Evolutionary conservation across 2,797 vertebrate genomes (phyloP), one percentile per base, ranked within the genome.

Genomic region (Hydrocynus forskahlii): DNA sequence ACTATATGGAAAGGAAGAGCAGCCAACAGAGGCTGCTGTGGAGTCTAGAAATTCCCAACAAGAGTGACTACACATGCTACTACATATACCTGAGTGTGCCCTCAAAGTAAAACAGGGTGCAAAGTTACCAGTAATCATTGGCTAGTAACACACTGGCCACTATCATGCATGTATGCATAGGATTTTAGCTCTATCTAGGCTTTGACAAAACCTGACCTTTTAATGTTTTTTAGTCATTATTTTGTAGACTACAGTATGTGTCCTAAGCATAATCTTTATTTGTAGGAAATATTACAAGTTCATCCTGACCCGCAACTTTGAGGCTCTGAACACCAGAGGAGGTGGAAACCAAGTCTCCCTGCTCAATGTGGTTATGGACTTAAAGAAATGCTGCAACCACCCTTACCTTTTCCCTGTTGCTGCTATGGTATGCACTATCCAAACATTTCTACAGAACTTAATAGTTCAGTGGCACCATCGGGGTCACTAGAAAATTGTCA

Each of bases 341-440:
- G 97, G 98, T 43, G 98, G 98, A 82, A 99, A 99, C 92, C 98
- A 99, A 90, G 97, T 99, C 13, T 99, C 98, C 2, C 90, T 99
- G 85, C 96, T 99, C 52, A 99, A 99, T 12, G 97, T 99, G 29
- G 97, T 99, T 84, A 99, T 99, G 98, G 98, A 99, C 90, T 94
- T 99, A 54, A 99, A 99, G 91, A 99, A 99, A 87, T 99, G 98
- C 93, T 99, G 98, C 92, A 99, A 99, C 91, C 98, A 99, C 88
- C 98, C 98, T 2, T 99, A 99, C 93, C 97, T 99, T 90, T 99
- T 99, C 85, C 98, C 98, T 0, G 94, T 96, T 25, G 97, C 97
- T 73, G 97, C 98, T 40, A 97, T 97, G 94, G 98, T 99, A 96
- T 0, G 92, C 35, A 7, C 45, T 57, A 29, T 45, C 23, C n/a